A percentile compares a stretch with the other conserved stretches of the same genome.
Evolutionary conservation across 2,797 vertebrate species (phyloP).

Genomic region (Lates japonicus): DNA sequence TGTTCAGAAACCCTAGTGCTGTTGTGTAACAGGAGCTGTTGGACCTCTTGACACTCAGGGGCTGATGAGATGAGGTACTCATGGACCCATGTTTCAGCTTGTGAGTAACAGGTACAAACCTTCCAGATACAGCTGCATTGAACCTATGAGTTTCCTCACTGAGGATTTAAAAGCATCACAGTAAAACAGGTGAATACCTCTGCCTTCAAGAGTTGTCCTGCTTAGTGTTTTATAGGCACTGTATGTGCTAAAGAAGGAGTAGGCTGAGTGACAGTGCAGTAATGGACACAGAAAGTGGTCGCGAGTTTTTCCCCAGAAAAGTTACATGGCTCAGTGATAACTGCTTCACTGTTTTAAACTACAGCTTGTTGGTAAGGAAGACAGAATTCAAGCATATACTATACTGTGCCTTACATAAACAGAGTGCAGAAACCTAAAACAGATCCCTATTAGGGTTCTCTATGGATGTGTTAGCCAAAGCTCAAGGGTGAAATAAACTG

Average conservation of each 20-base stretch:
- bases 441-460: slow-evolving; percentile 16
- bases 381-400: slow-evolving; percentile 5
- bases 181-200: neutral
- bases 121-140: neutral
- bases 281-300: neutral
- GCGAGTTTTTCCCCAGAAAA: neutral
- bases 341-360: slow-evolving; percentile 20
- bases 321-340: neutral
- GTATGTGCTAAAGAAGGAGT: neutral
- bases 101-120: slow-evolving; percentile 17
- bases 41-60: slow-evolving; percentile 37
- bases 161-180: neutral
- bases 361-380: neutral
- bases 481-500: slow-evolving; percentile 27
- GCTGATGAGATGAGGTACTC: slow-evolving; percentile 38
- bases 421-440: slow-evolving; percentile 18
- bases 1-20: slow-evolving; percentile 78
- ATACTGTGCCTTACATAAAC: slow-evolving; percentile 22
- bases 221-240: neutral
- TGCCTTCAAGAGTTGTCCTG: neutral
- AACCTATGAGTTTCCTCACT: neutral
- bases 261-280: neutral
- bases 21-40: slow-evolving; percentile 75
- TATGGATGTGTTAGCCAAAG: slow-evolving; percentile 24
- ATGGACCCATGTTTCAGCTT: slow-evolving; percentile 12